Base-by-base conservation (phyloP, 2,797 vertebrate genomes). In the Atherinosoma microstoma region DNA sequence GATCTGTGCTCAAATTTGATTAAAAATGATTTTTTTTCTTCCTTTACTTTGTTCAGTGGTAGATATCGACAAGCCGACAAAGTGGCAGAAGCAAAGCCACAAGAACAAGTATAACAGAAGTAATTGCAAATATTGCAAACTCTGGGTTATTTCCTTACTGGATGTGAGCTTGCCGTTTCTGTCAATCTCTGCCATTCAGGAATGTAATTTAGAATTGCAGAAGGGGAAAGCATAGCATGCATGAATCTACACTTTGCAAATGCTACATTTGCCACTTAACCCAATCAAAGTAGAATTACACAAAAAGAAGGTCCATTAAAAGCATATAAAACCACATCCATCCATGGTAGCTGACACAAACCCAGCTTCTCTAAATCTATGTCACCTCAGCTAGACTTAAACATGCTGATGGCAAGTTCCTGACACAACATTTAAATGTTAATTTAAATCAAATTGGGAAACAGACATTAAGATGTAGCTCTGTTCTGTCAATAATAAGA, bases 341-440 rank as follows among this genome's bases (percentile, higher is more conserved):
- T 49, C 56, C 13, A 12, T 59, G 24, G 81, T 60, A 62, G 40
- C 67, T 35, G 68, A 84, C 59, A 69, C 64, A 68, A 79, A 75
- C 76, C 67, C 70, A 51, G 57, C 69, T 79, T 84, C 66, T 87
- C 59, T 70, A 84, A 87, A 82, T 87, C 89, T 75, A 90, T 79
- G 78, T 76, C 62, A 67, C 64, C 54, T 56, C 72, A 78, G 66
- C 36, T 1, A 78, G 70, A 83, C 78, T 83, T 78, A 79, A 89
- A 91, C 64, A 80, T 72, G 74, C 87, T 75, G 72, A 89, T 89
- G 81, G 58, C 65, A 71, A 77, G 54, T 76, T 82, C 78, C 77
- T 81, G 40, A 60, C 51, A 59, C 42, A 56, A 59, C 65, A 79
- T 71, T 73, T 65, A 81, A 59, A 82, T 82, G 73, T 49, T 63